Conservation (phyloP, 2,113 vertebrate species). For the Pollimyrus isidori region DNA sequence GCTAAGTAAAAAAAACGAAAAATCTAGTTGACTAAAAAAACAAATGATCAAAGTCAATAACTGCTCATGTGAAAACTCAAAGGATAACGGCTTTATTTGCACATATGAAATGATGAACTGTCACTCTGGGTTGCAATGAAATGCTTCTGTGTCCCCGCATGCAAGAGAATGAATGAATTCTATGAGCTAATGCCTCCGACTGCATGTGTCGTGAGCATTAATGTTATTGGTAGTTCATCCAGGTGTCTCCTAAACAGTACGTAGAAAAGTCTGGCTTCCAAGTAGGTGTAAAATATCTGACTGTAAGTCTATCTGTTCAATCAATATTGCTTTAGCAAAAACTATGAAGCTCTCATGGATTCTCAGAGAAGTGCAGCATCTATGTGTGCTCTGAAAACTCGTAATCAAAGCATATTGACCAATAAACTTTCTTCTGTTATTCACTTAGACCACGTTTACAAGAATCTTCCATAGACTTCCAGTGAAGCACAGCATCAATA, state of each 20-base stretch:
- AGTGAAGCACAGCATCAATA: background rate
- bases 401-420: background rate
- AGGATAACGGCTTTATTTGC: background rate
- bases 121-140: background rate
- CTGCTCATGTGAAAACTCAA: background rate
- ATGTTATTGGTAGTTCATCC: background rate
- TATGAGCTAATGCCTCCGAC: background rate
- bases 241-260: background rate
- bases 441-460: background rate
- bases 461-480: background rate
- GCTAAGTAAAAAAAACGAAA: background rate
- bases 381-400: background rate
- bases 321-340: background rate
- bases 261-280: background rate
- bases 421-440: background rate
- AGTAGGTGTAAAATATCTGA: background rate
- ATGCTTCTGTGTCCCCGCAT: background rate
- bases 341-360: background rate
- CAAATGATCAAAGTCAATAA: background rate
- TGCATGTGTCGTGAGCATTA: background rate
- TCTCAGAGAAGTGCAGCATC: background rate
- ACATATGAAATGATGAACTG: background rate
- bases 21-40: background rate
- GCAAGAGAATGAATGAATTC: background rate
- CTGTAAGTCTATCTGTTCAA: background rate